Base-by-base conservation (phyloP, 1,140 invertebrate genomes). In the Phymorhynchus buccinoides region DNA sequence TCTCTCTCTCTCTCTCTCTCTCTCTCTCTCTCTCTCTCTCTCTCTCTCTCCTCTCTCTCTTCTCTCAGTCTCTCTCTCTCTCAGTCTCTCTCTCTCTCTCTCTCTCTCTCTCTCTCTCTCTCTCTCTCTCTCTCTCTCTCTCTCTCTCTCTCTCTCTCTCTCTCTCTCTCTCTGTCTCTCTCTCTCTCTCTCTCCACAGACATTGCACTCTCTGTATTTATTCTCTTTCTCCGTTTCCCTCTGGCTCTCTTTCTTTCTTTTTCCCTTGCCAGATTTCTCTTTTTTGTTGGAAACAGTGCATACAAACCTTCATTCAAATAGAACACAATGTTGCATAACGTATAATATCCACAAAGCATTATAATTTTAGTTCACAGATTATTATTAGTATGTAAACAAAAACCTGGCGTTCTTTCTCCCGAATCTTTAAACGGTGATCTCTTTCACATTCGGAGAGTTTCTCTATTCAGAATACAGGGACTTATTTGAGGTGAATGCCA, bases 41-140 rank as follows among this genome's bases (percentile, higher is more conserved):
- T n/a, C 42, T 32, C 66, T 48, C n/a, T 37, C 35, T 75, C 2
- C 32, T 39, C 39, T n/a, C n/a, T n/a, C n/a, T 68, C n/a, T 41
- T 75, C 39, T 39, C 66, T 9, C 41, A 30, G 52, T 84, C 30
- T 32, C 48, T 32, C 56, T 83, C 37, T 42, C 39, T 42, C 42
- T 37, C 81, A 37, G 3, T 42, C 66, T 75, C 82, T 75, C 71
- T 48, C 30, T 68, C 30, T 71, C 62, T 39, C 62, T 83, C 52
- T 71, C 42, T 39, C 35, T 83, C 81, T 71, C 35, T 71, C 62
- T 83, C 62, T 44, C 66, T 71, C 81, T 62, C 42, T 82, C 37
- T 32, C 56, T 66, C 32, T 42, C 68, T 71, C 7, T 73, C 37
- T n/a, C 30, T 68, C 9, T 6, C 32, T 41, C 22, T 71, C 7